Evolutionary conservation across 2,888 invertebrate genomes (phyloP).

Genomic region (Pterobdella sp.): DNA sequence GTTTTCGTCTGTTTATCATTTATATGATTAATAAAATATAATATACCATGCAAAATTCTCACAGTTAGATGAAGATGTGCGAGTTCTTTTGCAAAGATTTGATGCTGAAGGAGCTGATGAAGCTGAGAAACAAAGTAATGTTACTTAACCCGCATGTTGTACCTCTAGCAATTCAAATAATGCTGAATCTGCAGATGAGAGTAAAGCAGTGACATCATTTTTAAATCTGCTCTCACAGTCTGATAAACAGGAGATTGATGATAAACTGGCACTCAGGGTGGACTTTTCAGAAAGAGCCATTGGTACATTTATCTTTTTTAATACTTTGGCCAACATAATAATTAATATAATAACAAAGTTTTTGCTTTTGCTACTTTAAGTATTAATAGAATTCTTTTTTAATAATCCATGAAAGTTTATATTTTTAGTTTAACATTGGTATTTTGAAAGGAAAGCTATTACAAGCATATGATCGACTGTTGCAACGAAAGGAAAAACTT

Average conservation of each 20-base stretch:
- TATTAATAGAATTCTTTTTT: background rate
- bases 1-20: background rate
- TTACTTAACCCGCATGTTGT: background rate
- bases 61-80: conserved; percentile 82
- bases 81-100: conserved; percentile 84
- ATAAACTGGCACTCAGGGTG: conserved; percentile 85
- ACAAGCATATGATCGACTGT: conserved; percentile 87
- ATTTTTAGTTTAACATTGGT: background rate
- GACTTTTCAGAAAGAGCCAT: conserved; percentile 90
- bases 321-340: no score
- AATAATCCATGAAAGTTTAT: background rate
- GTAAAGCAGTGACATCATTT: conserved; percentile 83
- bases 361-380: background rate
- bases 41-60: conserved; percentile 32
- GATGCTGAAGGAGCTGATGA: conserved; percentile 76
- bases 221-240: conserved; percentile 88
- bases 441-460: conserved; percentile 57
- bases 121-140: conserved; percentile 74
- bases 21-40: background rate
- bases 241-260: conserved; percentile 94
- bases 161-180: background rate
- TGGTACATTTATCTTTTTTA: conserved; percentile 60
- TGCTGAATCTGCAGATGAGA: conserved; percentile 64
- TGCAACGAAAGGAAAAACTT: conserved; percentile 90
- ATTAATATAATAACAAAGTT: no score